Conservation (phyloP, 2,888 invertebrate genomes). For the Euplagia quadripunctaria region DNA sequence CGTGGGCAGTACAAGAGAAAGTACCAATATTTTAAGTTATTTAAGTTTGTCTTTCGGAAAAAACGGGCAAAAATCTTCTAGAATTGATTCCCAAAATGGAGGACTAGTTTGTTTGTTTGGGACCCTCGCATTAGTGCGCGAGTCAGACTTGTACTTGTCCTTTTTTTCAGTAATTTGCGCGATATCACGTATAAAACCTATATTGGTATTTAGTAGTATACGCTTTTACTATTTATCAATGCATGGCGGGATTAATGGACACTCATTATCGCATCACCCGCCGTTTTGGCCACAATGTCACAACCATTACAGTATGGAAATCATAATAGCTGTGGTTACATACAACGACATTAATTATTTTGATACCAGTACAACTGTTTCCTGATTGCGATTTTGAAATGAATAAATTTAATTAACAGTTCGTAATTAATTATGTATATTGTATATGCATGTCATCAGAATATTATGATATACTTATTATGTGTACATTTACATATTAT, state of each 20-base stretch:
- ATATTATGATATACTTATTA: not conserved
- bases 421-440: constrained; percentile 29
- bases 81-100: too few relatives aligned
- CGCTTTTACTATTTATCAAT: not conserved
- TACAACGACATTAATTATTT: constrained; percentile 44
- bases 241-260: constrained; percentile 12
- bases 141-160: too few relatives aligned
- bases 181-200: too few relatives aligned
- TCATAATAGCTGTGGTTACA: constrained; percentile 21
- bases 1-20: too few relatives aligned
- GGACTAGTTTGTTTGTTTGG: too few relatives aligned
- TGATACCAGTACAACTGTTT: constrained; percentile 23
- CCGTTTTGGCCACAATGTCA: constrained; percentile 32
- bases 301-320: constrained; percentile 27
- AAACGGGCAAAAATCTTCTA: too few relatives aligned
- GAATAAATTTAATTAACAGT: constrained; percentile 38
- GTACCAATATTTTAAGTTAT: too few relatives aligned
- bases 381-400: constrained; percentile 34
- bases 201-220: too few relatives aligned
- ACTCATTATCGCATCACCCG: constrained; percentile 16
- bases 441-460: constrained; percentile 20
- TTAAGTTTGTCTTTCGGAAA: too few relatives aligned
- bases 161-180: too few relatives aligned
- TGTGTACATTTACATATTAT: not conserved
- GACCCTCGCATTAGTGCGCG: too few relatives aligned